Base-by-base conservation (phyloP, 2,888 invertebrate genomes). In the Lasioglossum figueresi region DNA sequence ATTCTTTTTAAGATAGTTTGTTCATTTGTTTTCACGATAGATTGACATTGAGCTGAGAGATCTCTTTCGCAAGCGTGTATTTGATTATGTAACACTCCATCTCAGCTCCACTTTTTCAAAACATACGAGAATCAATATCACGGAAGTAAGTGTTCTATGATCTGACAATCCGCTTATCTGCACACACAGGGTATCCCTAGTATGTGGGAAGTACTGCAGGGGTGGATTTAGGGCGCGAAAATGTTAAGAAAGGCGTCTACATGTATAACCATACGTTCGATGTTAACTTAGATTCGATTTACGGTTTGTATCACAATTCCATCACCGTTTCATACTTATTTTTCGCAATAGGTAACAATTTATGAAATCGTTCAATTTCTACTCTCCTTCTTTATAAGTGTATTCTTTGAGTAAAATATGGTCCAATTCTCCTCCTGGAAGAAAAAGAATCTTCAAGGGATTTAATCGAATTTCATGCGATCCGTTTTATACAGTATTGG, bases 111-210 rank as follows among this genome's bases (percentile, higher is more conserved):
- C 63, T 63, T 63, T 34, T 31, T 16, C 31, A 63, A 63, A 63
- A 63, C 19, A 34, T 63, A 63, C 63, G 31, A 63, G 31, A 63
- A 75, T 75, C 52, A 59, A 63, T 63, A 31, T 63, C 63, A 63
- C 34, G 63, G 63, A 63, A 63, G 63, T 31, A 63, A 63, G 63
- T 63, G 63, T 31, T 63, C 63, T 63, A 63, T 31, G 63, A 63
- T 63, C 63, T 59, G 56, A 27, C n/a, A 75, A 75, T 37, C 48
- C 48, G 43, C 56, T 37, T 37, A 75, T 59, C 75, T 63, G 63
- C 63, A 63, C 63, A 63, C 19, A 63, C 31, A 31, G 19, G 63
- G 63, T 8, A 34, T 34, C 68, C 45, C 31, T 40, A 63, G 52
- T 70, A 68, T 34, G 37, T 4, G 23, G 27, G 12, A 45, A 14